phyloP scores from a whole-genome alignment of 2,888 invertebrate species.

The Zygogramma bicolorata region DNA sequence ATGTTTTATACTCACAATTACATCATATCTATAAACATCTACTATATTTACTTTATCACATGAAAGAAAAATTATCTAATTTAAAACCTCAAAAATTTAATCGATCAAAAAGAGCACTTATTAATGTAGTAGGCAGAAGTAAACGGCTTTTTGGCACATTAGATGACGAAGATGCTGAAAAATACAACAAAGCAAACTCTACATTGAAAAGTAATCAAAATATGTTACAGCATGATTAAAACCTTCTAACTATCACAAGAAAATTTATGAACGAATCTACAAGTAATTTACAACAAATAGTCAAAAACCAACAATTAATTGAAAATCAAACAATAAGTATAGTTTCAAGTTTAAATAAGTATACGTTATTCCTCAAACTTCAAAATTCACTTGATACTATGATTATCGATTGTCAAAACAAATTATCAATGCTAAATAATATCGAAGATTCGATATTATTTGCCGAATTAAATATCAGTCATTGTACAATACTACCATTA shows the following conservation, averaged over 20 bases:
- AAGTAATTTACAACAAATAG: too few species aligned
- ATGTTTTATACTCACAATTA: neutral
- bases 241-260: neutral
- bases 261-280: neutral
- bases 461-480: neutral
- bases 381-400: neutral
- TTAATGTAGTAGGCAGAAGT: slow-evolving; percentile 1
- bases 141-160: slow-evolving; percentile 21
- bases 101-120: slow-evolving; percentile 16
- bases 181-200: neutral
- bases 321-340: too few species aligned
- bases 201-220: neutral
- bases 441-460: neutral
- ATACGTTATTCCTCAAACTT: neutral
- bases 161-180: slow-evolving; percentile 11
- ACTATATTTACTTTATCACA: neutral
- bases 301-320: too few species aligned
- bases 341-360: neutral
- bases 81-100: neutral
- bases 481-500: neutral
- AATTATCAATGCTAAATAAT: neutral
- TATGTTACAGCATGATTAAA: neutral
- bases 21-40: neutral
- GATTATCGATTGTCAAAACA: neutral
- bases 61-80: neutral